These are phyloP conservation scores for Mormyrops boulengeri DNA, from an alignment of 2,797 vertebrate genomes.

Conservation along the genomic window DNA sequence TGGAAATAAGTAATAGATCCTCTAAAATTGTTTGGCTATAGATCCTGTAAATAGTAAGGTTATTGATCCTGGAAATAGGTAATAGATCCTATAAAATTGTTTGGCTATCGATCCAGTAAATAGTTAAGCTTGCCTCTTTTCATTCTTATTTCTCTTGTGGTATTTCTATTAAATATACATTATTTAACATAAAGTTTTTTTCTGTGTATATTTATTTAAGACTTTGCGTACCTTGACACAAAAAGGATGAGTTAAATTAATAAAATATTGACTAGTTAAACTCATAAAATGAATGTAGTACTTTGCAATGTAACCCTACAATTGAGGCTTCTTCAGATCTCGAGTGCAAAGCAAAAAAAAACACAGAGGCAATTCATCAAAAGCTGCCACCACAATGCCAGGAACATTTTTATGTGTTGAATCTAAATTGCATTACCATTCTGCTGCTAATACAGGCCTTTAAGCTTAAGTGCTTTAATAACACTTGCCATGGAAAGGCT, in stretches of 20 bases:
- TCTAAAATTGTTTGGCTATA: background rate
- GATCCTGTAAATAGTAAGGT: background rate
- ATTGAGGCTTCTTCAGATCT: conserved; percentile 8
- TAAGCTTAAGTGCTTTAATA: conserved; percentile 3
- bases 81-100: background rate
- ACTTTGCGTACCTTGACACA: background rate
- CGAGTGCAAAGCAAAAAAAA: background rate
- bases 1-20: background rate
- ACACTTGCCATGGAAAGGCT: background rate
- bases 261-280: background rate
- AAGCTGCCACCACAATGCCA: background rate
- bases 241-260: background rate
- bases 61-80: background rate
- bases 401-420: conserved; percentile 1
- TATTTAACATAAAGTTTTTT: background rate
- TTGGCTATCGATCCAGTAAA: background rate
- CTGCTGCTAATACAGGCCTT: background rate
- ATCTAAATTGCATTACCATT: conserved; percentile 4
- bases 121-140: background rate
- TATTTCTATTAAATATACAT: background rate
- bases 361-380: background rate
- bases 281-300: background rate
- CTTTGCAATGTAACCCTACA: background rate
- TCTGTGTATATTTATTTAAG: background rate
- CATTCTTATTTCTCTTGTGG: background rate